Conservation (phyloP, 2,113 vertebrate genomes). For the Rhodinocichla rosea region DNA sequence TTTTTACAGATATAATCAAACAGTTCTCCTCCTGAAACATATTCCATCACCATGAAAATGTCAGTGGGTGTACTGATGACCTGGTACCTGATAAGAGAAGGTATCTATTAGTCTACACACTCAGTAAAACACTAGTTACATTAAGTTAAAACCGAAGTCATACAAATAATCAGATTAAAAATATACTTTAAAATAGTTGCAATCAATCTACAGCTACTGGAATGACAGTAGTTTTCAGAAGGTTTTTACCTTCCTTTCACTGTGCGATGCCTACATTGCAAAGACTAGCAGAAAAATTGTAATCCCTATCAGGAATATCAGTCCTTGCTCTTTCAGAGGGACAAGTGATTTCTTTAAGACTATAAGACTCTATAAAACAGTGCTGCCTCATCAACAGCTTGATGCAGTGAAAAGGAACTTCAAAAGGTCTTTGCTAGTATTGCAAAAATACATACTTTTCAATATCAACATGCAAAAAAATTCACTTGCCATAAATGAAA, state of each 20-base stretch:
- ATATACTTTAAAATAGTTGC: neutral
- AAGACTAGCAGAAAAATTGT: neutral
- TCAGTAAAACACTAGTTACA: neutral
- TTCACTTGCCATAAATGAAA: neutral
- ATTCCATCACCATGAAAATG: constrained; percentile 99
- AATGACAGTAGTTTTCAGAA: neutral
- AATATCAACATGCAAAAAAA: neutral
- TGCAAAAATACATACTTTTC: neutral
- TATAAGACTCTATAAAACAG: neutral
- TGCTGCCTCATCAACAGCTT: neutral
- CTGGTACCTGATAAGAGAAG: constrained; percentile 86
- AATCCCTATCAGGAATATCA: neutral
- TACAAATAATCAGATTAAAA: neutral
- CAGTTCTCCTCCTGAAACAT: constrained; percentile 97
- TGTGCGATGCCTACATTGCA: neutral
- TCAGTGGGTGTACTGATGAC: constrained; percentile 99
- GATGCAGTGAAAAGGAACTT: neutral
- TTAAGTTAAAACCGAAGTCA: neutral
- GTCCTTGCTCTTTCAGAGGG: neutral
- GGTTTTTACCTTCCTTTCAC: neutral
- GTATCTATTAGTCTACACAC: constrained; percentile 37
- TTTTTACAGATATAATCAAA: constrained; percentile 99
- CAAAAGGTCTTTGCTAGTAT: neutral
- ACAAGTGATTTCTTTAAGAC: neutral
- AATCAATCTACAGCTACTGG: neutral